phyloP scores from a whole-genome alignment of 23 tunicate species.

The Halocynthia aurantium region DNA sequence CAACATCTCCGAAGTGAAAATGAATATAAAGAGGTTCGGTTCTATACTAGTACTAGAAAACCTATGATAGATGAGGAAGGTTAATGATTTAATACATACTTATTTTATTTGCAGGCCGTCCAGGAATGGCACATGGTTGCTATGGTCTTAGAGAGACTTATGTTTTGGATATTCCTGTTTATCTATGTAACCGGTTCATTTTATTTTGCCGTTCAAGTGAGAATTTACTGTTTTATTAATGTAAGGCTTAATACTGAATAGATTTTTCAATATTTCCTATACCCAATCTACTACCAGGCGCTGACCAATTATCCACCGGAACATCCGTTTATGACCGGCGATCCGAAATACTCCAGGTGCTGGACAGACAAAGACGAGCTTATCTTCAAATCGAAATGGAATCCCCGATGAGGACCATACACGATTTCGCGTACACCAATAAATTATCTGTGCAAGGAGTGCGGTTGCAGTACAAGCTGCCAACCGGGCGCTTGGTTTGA shows the following conservation, averaged over 20 bases:
- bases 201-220: conserved; percentile 28
- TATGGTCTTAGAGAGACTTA: conserved; percentile 50
- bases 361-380: conserved; percentile 16
- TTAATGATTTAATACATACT: background rate
- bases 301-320: conserved; percentile 44
- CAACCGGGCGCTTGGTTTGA: too few species aligned
- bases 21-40: conserved; percentile 4
- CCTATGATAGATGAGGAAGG: background rate
- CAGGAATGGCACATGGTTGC: conserved; percentile 87
- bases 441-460: too few species aligned
- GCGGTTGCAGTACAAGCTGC: too few species aligned
- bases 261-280: background rate
- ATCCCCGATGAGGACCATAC: too few species aligned
- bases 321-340: conserved; percentile 62
- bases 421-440: too few species aligned
- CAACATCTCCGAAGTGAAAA: conserved; percentile 3
- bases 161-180: conserved; percentile 34
- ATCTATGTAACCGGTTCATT: conserved; percentile 29
- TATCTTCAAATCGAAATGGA: too few species aligned
- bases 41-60: too few species aligned
- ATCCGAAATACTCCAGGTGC: conserved; percentile 56
- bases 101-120: conserved; percentile 19
- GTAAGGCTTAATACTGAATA: background rate
- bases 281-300: conserved; percentile 21
- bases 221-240: conserved; percentile 5